These are phyloP conservation scores for Cheumatopsyche charites DNA, from an alignment of 1,140 invertebrate genomes.

Conservation along the genomic window DNA sequence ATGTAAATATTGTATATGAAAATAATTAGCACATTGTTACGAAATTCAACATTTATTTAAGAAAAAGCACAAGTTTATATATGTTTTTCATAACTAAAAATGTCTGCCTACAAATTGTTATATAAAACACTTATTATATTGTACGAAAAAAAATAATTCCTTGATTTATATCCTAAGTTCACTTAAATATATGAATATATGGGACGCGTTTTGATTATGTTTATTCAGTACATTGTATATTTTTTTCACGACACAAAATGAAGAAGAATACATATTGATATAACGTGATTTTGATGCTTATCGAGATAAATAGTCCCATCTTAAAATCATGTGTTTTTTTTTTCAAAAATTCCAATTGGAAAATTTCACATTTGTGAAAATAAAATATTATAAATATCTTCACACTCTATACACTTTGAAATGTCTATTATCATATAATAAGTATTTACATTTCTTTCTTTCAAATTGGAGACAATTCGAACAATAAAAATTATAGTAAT, in stretches of 20 bases:
- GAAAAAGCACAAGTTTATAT: conserved; percentile 33
- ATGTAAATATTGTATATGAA: too few species aligned
- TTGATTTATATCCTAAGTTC: conserved; percentile 10
- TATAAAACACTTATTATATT: conserved; percentile 34
- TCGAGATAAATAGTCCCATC: too few species aligned
- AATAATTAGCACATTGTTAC: conserved; percentile 10
- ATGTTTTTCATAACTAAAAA: conserved; percentile 21
- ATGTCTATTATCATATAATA: too few species aligned
- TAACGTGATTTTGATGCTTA: too few species aligned
- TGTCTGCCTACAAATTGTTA: conserved; percentile 28
- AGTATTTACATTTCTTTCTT: too few species aligned
- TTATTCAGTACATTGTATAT: conserved; percentile 38
- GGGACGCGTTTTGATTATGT: conserved; percentile 38
- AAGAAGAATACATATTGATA: too few species aligned
- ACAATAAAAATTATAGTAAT: neutral
- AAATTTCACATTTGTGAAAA: too few species aligned
- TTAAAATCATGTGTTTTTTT: too few species aligned
- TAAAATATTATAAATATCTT: too few species aligned
- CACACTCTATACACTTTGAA: too few species aligned
- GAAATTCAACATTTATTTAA: conserved; percentile 37
- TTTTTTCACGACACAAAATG: conserved; percentile 16
- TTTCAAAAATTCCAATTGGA: too few species aligned
- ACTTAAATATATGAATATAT: conserved; percentile 31
- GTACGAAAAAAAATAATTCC: conserved; percentile 29
- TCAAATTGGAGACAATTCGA: too few species aligned